Conservation (phyloP, 2,113 vertebrate genomes). For the Perca flavescens region DNA sequence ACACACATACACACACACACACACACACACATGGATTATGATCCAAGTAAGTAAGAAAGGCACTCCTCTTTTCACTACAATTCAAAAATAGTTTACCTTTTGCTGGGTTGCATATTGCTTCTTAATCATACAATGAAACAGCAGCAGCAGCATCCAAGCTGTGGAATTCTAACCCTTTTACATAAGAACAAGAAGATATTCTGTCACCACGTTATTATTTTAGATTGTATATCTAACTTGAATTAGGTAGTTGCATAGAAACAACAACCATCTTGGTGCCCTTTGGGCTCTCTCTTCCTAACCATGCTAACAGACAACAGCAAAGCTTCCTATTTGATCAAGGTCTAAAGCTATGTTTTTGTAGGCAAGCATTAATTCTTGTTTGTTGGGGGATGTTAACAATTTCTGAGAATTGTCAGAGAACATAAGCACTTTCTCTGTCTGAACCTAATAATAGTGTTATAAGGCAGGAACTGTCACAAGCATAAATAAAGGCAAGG, state of each 20-base stretch:
- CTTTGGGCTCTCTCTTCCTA: constrained; percentile 28
- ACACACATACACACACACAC: background rate
- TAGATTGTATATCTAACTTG: constrained; percentile 7
- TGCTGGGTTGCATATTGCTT: background rate
- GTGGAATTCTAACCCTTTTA: constrained; percentile 5
- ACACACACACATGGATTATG: background rate
- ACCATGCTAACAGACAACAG: constrained; percentile 9
- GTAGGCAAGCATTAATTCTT: constrained; percentile 19
- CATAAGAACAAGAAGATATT: constrained; percentile 8
- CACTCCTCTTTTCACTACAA: background rate
- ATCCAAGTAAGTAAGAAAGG: background rate
- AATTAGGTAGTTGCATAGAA: constrained; percentile 18
- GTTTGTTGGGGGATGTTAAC: constrained; percentile 45
- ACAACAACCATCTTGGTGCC: constrained; percentile 10
- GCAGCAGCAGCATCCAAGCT: constrained; percentile 4
- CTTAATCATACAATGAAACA: constrained; percentile 9
- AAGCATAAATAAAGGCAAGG: constrained; percentile 75
- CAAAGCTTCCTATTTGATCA: constrained; percentile 38
- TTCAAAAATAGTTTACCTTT: constrained; percentile 19
- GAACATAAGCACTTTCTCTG: constrained; percentile 44
- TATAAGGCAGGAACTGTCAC: constrained; percentile 69
- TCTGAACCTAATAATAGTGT: constrained; percentile 60
- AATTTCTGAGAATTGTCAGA: constrained; percentile 51
- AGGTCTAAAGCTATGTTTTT: constrained; percentile 37
- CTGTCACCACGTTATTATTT: constrained; percentile 33